Evolutionary conservation across 2,888 invertebrate genomes (phyloP), one percentile per base, ranked within the genome.

Genomic region (Trilocha varians): DNA sequence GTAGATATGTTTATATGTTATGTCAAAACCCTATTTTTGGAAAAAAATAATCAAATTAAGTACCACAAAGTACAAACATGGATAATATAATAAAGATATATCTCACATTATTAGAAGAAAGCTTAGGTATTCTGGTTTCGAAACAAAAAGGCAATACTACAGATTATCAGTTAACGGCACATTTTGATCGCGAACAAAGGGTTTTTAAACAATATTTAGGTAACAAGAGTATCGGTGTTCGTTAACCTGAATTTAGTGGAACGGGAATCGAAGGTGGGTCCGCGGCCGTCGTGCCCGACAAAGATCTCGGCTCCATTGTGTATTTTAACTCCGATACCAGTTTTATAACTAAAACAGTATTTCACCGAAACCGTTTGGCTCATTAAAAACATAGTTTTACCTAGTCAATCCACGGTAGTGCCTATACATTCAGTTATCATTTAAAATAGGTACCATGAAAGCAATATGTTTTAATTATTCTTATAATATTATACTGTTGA

Each of bases 221-320:
- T 62, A 65, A 64, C 61, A 60, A 62, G 59, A 62, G 59, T 59
- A 59, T 52, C 57, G 48, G 64, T 68, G 71, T 70, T 74, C 69
- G 71, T 80, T 79, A 80, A 71, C 77, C 74, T 72, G 70, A 62
- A 70, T 80, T 78, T 75, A 57, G 66, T 59, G 52, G 66, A 77
- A 74, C 77, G 75, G 77, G 78, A 79, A 70, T 68, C 73, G 68
- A 77, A 78, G 73, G 64, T 50, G 59, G 65, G 70, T 65, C 63
- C 64, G 69, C 75, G 77, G 75, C 75, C 65, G 60, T 43, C 55
- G 55, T 53, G 52, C 53, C 52, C 53, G 79, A 80, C 78, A 82
- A 80, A 61, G 74, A 82, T 82, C 80, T 78, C 58, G 57, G 56
- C 57, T 52, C 77, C 77, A 82, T 82, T 82, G 80, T 83, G 69